Evolutionary conservation across 2,888 invertebrate genomes (phyloP), one percentile per base, ranked within the genome.

Genomic region (Gonocerus acuteangulatus): DNA sequence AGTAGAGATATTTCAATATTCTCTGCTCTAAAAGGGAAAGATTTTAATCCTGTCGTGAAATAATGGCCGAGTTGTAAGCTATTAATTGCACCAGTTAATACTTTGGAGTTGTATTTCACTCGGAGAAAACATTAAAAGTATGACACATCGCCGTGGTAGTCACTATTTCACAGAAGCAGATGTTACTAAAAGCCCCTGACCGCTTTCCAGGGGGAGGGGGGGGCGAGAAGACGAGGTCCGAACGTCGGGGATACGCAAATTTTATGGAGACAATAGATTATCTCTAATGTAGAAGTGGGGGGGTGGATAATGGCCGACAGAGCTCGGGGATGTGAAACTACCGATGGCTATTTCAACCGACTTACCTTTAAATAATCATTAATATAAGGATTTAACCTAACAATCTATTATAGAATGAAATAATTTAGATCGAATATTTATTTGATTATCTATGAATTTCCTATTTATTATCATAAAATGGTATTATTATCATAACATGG

Each of bases 201-300:
- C 36, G 52, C 48, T 54, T 39, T 45, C 54, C 52, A 6, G 47
- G 54, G 36, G 47, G 51, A 49, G 51, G 45, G 51, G 51, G 42
- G 45, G 34, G 34, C 51, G 51, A 49, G 51, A 54, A 34, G 52
- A 54, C 39, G n/a, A n/a, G n/a, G 39, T 39, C 39, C 39, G 39
- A n/a, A 3, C n/a, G 13, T 4, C n/a, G 39, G 39, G 3, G 3
- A 6, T 39, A 39, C 39, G 34, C 61, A 54, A 62, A 62, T 62
- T 62, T 62, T 62, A 62, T 62, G 62, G 57, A 36, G 18, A 48
- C 57, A 36, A 57, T 62, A 62, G 48, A 62, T 62, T 62, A 54
- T 57, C 48, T 48, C 47, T 62, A 62, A 57, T 62, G 62, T 61
- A 51, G 42, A 11, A 21, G 48, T 27, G 18, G 19, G 48, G 21